Evolutionary conservation across 2,113 vertebrate genomes (phyloP), one percentile per base, ranked within the genome.

Genomic region (Sprattus sprattus): DNA sequence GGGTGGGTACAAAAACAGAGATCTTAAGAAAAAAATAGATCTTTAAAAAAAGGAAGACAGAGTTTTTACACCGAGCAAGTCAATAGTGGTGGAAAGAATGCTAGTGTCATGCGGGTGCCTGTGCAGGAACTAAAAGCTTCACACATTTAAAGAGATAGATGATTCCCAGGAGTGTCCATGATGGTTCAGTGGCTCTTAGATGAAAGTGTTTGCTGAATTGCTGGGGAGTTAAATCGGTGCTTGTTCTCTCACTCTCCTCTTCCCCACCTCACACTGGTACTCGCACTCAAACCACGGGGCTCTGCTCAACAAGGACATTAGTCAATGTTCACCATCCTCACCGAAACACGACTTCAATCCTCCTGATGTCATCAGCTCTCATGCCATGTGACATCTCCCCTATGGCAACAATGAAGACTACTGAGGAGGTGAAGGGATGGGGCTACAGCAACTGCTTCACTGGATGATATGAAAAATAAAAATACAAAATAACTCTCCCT

Each of bases 111-210:
- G 32, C 15, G 16, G 64, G 78, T 54, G 85, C 67, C 25, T 60
- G 85, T 45, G 81, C 45, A 71, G 60, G 84, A 85, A 85, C 71
- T 83, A 89, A 88, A 67, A 82, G 75, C 84, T 84, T 89, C 67
- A 50, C 47, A 86, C 52, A 83, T 87, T 89, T 84, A 88, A 88
- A 86, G 80, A 88, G 86, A 88, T 32, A 64, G 83, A 86, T 86
- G 85, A 87, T 85, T 88, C 83, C 86, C 82, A 50, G 16, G 32
- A 89, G 83, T 78, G 54, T 78, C 28, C 84, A 45, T 83, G 81
- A 81, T 71, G 22, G 47, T 82, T 60, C 45, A 39, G 5, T 50
- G 75, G 64, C 64, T 81, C 64, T 81, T 32, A 67, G 67, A 47
- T 84, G 82, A 84, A 87, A 87, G 85, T 85, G 80, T 89, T 82